Conservation (phyloP, 2,797 vertebrate species). For the Hippoglossus hippoglossus region DNA sequence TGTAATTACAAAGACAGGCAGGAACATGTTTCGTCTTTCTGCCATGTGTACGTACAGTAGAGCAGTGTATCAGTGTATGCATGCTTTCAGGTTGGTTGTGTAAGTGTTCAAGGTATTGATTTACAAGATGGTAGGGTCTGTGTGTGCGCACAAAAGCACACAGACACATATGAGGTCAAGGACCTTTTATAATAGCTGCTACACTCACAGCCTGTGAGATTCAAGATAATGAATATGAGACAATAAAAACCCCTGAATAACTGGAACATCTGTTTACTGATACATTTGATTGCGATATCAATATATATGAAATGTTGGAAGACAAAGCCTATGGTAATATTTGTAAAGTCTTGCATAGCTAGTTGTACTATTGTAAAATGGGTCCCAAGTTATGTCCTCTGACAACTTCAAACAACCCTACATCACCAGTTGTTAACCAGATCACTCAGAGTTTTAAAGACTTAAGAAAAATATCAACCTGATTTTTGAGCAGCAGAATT, state of each 20-base stretch:
- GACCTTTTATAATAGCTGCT: conserved; percentile 29
- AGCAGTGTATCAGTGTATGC: not conserved
- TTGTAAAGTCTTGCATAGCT: not conserved
- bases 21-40: not conserved
- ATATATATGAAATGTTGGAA: too few species aligned
- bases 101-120: conserved; percentile 65
- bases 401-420: not conserved
- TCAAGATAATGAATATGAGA: not conserved
- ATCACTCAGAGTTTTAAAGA: not conserved
- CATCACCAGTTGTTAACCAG: not conserved
- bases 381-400: not conserved
- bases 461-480: too few species aligned
- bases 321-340: not conserved
- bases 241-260: conserved; percentile 5
- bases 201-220: conserved; percentile 4
- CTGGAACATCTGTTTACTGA: conserved; percentile 22
- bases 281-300: conserved; percentile 1
- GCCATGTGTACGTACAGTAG: conserved; percentile 2
- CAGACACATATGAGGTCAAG: conserved; percentile 39
- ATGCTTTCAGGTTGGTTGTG: conserved; percentile 33
- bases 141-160: conserved; percentile 2
- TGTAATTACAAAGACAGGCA: not conserved
- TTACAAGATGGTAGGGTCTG: conserved; percentile 21
- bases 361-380: not conserved
- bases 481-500: too few species aligned